These are phyloP conservation scores for human (Homo sapiens) DNA, from an alignment of 2,113 vertebrate species.

Conservation along the genomic window GRCh38 chr5:137241501-137242000, in stretches of 20 bases:
- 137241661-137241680: not conserved
- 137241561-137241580: not conserved
- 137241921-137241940: not conserved
- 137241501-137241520: not conserved
- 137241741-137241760: not conserved
- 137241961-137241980: not conserved
- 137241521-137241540: not conserved
- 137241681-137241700: not conserved
- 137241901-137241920: not conserved
- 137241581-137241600: not conserved
- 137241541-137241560: not conserved
- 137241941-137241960: not conserved
- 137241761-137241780: not conserved
- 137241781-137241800: not conserved
- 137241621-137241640: not conserved
- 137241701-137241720: not conserved
- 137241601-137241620: not conserved
- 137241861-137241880: slow-evolving; percentile 19
- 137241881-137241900: not conserved
- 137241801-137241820: not conserved
- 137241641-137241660: not conserved
- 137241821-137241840: not conserved
- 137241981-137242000: not conserved
- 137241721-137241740: not conserved
- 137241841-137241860: not conserved